phyloP scores from a whole-genome alignment of 2,113 vertebrate species.

The Oryctolagus cuniculus region DNA sequence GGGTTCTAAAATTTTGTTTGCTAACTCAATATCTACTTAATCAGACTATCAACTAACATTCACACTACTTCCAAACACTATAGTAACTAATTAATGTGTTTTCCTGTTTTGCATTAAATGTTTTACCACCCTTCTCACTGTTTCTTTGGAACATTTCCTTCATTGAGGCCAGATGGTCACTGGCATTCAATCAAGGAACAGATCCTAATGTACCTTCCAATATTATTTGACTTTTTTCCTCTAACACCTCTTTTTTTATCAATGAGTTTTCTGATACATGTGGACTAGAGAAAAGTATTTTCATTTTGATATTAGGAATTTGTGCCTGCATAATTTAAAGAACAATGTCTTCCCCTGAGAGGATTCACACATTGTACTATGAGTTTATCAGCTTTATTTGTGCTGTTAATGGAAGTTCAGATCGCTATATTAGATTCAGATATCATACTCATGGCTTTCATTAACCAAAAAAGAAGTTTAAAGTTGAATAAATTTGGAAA shows the following conservation, averaged over 20 bases:
- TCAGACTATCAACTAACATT: neutral
- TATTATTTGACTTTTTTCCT: constrained; percentile 43
- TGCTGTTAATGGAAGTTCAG: constrained; percentile 50
- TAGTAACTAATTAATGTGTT: constrained; percentile 18
- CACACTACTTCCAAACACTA: neutral
- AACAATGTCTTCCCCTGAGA: constrained; percentile 8
- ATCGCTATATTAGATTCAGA: constrained; percentile 62
- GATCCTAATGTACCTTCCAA: neutral
- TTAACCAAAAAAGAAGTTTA: constrained; percentile 15
- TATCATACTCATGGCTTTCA: neutral
- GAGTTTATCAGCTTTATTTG: constrained; percentile 46
- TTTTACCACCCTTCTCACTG: neutral
- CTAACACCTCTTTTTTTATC: neutral
- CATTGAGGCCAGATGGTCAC: neutral
- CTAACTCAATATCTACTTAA: constrained; percentile 27
- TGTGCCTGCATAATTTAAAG: constrained; percentile 50
- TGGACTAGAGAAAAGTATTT: neutral
- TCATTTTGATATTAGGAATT: constrained; percentile 60
- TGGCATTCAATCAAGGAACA: neutral
- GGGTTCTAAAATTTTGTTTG: constrained; percentile 24
- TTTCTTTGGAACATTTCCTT: neutral
- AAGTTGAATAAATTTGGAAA: constrained; percentile 28
- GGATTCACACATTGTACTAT: constrained; percentile 35
- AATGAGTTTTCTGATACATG: constrained; percentile 1
- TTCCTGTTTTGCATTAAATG: constrained; percentile 1